Percentiles rank a stretch among this genome's conserved stretches.
These are phyloP conservation scores for Psilanteris sp. DNA, from an alignment of 1,140 invertebrate species.

Conservation along the genomic window DNA sequence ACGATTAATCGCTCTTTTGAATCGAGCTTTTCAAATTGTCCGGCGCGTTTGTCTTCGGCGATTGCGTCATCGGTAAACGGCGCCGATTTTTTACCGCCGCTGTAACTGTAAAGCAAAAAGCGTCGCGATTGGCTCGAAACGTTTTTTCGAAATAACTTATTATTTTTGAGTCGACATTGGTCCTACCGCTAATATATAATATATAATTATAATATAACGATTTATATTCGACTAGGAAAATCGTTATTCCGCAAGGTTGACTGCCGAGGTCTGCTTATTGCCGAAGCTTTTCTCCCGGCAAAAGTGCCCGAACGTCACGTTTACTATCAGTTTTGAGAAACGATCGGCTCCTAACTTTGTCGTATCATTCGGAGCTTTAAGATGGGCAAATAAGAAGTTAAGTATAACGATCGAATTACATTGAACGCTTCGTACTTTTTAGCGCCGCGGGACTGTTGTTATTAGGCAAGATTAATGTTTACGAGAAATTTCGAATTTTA, in stretches of 20 bases:
- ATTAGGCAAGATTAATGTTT: constrained; percentile 51
- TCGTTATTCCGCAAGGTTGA: no score
- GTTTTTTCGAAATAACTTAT: no score
- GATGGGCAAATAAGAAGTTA: constrained; percentile 25
- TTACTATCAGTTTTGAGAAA: neutral
- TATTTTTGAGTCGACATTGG: no score
- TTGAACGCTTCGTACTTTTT: constrained; percentile 9
- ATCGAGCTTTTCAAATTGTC: constrained; percentile 21
- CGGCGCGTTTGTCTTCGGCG: constrained; percentile 27
- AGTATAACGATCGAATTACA: constrained; percentile 10
- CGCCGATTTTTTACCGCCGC: no score
- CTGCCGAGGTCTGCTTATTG: no score
- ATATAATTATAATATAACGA: no score
- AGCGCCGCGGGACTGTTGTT: constrained; percentile 24
- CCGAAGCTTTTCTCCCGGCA: no score
- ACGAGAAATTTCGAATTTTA: constrained; percentile 54
- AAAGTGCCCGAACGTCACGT: no score
- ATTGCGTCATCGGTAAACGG: constrained; percentile 3
- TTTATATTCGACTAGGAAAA: no score
- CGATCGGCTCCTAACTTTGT: constrained; percentile 5
- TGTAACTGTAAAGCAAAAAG: no score
- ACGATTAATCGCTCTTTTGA: constrained; percentile 52
- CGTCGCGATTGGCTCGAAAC: no score
- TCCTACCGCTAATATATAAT: no score
- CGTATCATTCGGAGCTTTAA: constrained; percentile 6